Conservation (phyloP, 2,888 invertebrate genomes). For the Drosophila melanosoma region DNA sequence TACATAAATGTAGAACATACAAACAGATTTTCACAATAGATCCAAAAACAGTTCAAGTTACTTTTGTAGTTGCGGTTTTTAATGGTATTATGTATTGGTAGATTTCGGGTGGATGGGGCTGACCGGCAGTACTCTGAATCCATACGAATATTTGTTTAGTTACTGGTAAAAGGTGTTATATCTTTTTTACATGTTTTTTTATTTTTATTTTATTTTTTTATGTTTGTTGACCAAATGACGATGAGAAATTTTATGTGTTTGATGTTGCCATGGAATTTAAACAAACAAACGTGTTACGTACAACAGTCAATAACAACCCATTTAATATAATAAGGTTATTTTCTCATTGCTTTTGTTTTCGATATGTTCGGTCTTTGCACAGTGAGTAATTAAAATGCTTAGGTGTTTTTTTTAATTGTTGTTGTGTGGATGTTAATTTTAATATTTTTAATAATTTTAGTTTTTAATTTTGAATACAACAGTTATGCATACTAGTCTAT, state of each 20-base stretch:
- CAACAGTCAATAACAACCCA: constrained; percentile 59
- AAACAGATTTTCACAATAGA: not conserved
- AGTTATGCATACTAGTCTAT: constrained; percentile 57
- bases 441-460: constrained; percentile 4
- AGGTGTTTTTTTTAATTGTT: constrained; percentile 5
- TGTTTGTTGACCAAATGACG: constrained; percentile 5
- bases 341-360: constrained; percentile 12
- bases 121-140: constrained; percentile 15
- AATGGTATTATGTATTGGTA: constrained; percentile 23
- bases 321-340: constrained; percentile 28
- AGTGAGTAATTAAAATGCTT: constrained; percentile 34
- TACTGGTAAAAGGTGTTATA: not conserved
- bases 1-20: not conserved
- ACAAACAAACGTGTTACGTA: constrained; percentile 43
- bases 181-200: not conserved
- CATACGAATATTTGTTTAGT: constrained; percentile 3
- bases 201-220: not conserved
- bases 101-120: constrained; percentile 15
- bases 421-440: constrained; percentile 8
- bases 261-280: constrained; percentile 29
- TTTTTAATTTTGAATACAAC: constrained; percentile 35
- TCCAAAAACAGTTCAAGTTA: constrained; percentile 5
- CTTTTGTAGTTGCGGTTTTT: constrained; percentile 11
- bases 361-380: constrained; percentile 45
- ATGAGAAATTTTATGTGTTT: constrained; percentile 8